Conservation (phyloP, 2,797 vertebrate genomes). For the Adelosebastes latens region DNA sequence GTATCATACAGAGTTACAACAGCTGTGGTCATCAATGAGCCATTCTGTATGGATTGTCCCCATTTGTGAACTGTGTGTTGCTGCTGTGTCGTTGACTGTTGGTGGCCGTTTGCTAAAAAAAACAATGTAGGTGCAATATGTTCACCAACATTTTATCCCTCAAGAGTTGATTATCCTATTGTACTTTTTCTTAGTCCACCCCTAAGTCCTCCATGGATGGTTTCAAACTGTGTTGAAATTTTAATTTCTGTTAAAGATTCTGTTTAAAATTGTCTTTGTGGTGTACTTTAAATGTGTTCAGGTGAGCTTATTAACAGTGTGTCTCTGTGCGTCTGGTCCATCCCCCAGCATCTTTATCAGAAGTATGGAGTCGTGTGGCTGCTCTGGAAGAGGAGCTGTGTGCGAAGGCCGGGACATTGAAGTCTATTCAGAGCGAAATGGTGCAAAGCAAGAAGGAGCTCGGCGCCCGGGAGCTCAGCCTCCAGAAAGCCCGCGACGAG, state of each 20-base stretch:
- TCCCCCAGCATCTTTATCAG: constrained; percentile 41
- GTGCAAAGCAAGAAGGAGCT: constrained; percentile 74
- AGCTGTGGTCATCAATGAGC: constrained; percentile 39
- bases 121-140: neutral
- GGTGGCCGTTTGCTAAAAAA: neutral
- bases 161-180: neutral
- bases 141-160: neutral
- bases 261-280: neutral
- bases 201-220: neutral
- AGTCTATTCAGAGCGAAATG: constrained; percentile 69
- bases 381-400: constrained; percentile 77
- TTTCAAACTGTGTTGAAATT: neutral
- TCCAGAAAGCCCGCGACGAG: constrained; percentile 70
- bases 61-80: constrained; percentile 5
- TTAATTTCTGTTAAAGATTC: neutral
- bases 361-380: constrained; percentile 62
- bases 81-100: constrained; percentile 1
- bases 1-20: constrained; percentile 4
- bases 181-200: neutral
- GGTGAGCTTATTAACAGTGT: neutral
- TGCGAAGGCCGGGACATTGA: constrained; percentile 62
- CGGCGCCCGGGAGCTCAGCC: constrained; percentile 66
- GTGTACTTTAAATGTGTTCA: neutral
- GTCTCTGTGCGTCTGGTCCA: constrained; percentile 17
- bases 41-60: constrained; percentile 57